Conservation (phyloP, 2,888 invertebrate genomes). For the Neoitamus cyanurus region DNA sequence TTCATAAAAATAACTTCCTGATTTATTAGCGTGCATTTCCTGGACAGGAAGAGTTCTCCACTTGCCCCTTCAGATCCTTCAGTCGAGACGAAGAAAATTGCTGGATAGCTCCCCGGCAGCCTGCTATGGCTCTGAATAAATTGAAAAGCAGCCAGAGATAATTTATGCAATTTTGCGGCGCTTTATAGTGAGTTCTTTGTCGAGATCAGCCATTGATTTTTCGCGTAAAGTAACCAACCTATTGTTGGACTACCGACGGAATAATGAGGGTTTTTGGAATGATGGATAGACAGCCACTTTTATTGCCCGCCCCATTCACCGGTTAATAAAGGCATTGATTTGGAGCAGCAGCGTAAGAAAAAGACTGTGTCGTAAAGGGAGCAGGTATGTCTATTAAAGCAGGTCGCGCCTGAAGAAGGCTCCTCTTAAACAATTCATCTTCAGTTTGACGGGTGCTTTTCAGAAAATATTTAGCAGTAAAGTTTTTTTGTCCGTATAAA, state of each 20-base stretch:
- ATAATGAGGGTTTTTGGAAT: slow-evolving; percentile 9
- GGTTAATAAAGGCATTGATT: background rate
- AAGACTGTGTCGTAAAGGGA: background rate
- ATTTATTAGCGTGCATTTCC: slow-evolving; percentile 47
- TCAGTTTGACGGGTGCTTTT: background rate
- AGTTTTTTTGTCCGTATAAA: background rate
- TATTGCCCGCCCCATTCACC: slow-evolving; percentile 4
- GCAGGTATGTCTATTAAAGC: background rate
- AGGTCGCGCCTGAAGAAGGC: background rate
- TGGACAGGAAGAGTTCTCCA: slow-evolving; percentile 41
- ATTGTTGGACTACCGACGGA: slow-evolving; percentile 20
- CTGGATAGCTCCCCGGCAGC: background rate
- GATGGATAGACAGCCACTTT: slow-evolving; percentile 24
- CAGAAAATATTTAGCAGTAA: background rate
- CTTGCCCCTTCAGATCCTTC: slow-evolving; percentile 8
- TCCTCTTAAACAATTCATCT: background rate
- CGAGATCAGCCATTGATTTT: slow-evolving; percentile 27
- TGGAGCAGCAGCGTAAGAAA: background rate
- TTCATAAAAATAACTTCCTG: slow-evolving; percentile 47
- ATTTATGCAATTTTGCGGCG: slow-evolving; percentile 38
- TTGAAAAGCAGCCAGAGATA: slow-evolving; percentile 37
- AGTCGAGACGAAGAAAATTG: slow-evolving; percentile 20
- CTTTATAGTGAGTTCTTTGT: slow-evolving; percentile 25
- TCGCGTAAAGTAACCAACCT: background rate
- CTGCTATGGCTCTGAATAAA: slow-evolving; percentile 27